These are phyloP conservation scores for Diogma glabrata DNA, from an alignment of 2,888 invertebrate genomes.

Conservation along the genomic window DNA sequence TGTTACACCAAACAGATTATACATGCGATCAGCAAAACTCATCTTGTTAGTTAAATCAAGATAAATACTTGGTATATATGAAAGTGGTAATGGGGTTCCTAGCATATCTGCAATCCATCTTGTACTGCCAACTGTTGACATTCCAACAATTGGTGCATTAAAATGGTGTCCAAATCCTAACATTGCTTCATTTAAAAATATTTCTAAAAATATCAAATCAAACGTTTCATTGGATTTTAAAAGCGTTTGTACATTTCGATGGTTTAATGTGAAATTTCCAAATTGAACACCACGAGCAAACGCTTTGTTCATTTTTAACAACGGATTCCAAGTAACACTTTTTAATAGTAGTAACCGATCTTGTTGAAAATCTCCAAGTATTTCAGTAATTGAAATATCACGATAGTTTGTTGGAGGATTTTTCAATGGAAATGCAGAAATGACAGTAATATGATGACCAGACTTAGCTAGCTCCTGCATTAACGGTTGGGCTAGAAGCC, in stretches of 20 bases:
- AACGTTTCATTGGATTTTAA: conserved; percentile 21
- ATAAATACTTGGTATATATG: conserved; percentile 28
- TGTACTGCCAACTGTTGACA: conserved; percentile 22
- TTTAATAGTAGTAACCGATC: neutral
- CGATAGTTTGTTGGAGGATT: conserved; percentile 24
- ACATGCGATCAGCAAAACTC: conserved; percentile 29
- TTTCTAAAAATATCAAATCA: conserved; percentile 23
- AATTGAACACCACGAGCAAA: conserved; percentile 9
- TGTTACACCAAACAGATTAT: conserved; percentile 26
- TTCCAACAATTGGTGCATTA: conserved; percentile 23
- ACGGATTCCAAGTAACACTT: neutral
- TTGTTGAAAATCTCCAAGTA: conserved; percentile 15
- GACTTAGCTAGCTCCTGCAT: conserved; percentile 27
- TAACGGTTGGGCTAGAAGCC: conserved; percentile 28
- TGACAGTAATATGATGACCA: conserved; percentile 33
- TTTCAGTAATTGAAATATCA: conserved; percentile 13
- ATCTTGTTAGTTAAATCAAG: conserved; percentile 30
- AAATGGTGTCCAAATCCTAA: conserved; percentile 23
- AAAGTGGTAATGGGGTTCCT: conserved; percentile 30
- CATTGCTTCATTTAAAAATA: conserved; percentile 24
- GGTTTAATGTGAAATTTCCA: conserved; percentile 11
- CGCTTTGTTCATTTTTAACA: neutral
- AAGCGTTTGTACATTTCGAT: conserved; percentile 13
- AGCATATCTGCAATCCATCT: conserved; percentile 16
- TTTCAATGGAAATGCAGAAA: conserved; percentile 27